Conservation (phyloP, 2,797 vertebrate genomes). For the Sebastes wilsoni region DNA sequence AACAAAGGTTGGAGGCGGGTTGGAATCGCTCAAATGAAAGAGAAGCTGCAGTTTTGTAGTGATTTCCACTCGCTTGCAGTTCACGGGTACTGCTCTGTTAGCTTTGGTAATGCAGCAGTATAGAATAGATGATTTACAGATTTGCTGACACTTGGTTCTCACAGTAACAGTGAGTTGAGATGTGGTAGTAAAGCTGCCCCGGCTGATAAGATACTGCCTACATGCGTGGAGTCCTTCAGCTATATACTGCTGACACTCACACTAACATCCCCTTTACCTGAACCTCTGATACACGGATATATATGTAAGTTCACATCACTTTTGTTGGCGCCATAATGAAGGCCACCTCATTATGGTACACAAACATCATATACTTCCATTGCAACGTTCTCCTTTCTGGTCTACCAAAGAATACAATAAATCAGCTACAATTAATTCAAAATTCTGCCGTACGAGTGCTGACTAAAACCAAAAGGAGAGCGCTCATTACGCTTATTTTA, state of each 20-base stretch:
- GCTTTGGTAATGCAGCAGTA: background rate
- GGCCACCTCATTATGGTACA: background rate
- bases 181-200: background rate
- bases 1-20: background rate
- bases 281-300: background rate
- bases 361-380: background rate
- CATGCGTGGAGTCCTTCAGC: background rate
- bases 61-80: background rate
- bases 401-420: too few species aligned
- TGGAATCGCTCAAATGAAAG: background rate
- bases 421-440: too few species aligned
- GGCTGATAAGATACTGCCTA: conserved; percentile 3
- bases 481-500: too few species aligned
- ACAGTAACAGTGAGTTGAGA: background rate
- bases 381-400: too few species aligned
- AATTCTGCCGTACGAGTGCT: too few species aligned
- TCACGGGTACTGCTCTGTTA: background rate
- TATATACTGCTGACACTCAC: background rate
- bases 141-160: background rate
- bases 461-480: too few species aligned
- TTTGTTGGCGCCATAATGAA: background rate
- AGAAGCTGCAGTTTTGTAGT: background rate
- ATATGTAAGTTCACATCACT: background rate
- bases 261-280: background rate
- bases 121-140: conserved; percentile 5